Base-by-base conservation (phyloP, 64 coral and sea anemone species). In the Cladopsammia gracilis region DNA sequence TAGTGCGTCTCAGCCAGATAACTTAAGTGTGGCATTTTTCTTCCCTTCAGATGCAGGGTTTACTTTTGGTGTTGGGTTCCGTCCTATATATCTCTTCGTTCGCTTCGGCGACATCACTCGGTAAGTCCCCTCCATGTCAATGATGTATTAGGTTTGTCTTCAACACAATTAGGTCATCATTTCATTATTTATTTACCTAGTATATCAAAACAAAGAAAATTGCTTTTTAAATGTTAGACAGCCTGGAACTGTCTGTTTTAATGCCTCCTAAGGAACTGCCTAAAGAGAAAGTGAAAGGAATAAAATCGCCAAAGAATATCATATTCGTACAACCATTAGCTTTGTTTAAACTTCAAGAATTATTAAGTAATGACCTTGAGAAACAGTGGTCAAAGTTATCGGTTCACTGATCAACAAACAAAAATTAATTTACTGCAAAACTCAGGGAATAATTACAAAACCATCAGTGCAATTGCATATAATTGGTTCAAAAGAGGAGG, bases 41-140 rank as follows among this genome's bases (percentile, higher is more conserved):
- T 87, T 22, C n/a, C 67, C n/a, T 34, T 81, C 16, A 73, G 86
- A 88, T 72, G 86, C 54, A 82, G 54, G 57, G 69, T 60, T 72
- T 88, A 44, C 49, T 88, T 4, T 20, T 88, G 44, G 68, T 88
- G 86, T 25, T 88, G 68, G 86, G 68, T 43, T 88, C 68, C 10
- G 66, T 88, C 18, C 52, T 88, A 48, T 88, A 74, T 48, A 88
- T 76, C 26, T 49, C 86, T 42, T 73, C 86, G 12, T 6, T 88
- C 86, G 57, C 86, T 7, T 88, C 68, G 2, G 86, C 51, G 86
- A 20, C 86, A 18, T 20, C 68, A n/a, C 68, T 88, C 50, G 68
- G 86, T 88, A 88, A 88, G 86, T n/a, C 8, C 13, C 19, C 48
- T 3, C 76, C 10, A 16, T 60, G n/a, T 79, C 9, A 24, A 48